These are phyloP conservation scores for Rhabdornis inornatus DNA, from an alignment of 2,113 vertebrate genomes.

Conservation along the genomic window DNA sequence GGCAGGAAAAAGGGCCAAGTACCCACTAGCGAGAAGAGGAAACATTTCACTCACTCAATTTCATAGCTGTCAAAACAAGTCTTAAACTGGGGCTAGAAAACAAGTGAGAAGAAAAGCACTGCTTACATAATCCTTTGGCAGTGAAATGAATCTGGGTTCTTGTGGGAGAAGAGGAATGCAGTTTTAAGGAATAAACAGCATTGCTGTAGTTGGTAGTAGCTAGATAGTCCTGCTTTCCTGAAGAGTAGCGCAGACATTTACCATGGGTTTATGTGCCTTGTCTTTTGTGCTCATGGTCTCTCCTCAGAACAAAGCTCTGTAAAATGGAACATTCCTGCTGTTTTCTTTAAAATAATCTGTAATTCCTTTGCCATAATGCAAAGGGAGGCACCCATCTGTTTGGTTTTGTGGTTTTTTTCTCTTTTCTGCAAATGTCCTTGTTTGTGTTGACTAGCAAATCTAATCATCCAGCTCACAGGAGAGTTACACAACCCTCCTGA, in stretches of 20 bases:
- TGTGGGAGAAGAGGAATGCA: neutral
- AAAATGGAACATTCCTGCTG: neutral
- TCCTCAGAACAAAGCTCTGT: neutral
- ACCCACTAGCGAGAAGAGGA: neutral
- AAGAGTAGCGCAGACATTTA: neutral
- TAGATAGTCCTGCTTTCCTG: neutral
- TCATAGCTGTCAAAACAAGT: neutral
- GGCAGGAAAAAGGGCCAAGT: neutral
- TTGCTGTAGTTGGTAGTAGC: neutral
- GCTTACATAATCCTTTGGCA: conserved; percentile 24
- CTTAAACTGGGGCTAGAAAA: neutral
- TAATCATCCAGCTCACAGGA: neutral
- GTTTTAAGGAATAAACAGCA: conserved; percentile 15
- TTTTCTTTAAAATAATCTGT: neutral
- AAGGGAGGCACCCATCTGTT: conserved; percentile 9
- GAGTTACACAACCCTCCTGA: conserved; percentile 35
- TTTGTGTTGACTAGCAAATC: conserved; percentile 22
- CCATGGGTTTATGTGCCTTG: neutral
- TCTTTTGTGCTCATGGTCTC: neutral
- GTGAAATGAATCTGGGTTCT: neutral
- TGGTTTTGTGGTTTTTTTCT: neutral
- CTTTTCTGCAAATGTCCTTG: neutral
- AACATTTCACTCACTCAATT: neutral
- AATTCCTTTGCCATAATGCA: neutral
- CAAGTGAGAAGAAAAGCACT: neutral